A percentile compares a stretch with the other conserved stretches of the same genome.
These are phyloP conservation scores for Eilema depressum DNA, from an alignment of 2,888 invertebrate genomes.

Conservation along the genomic window DNA sequence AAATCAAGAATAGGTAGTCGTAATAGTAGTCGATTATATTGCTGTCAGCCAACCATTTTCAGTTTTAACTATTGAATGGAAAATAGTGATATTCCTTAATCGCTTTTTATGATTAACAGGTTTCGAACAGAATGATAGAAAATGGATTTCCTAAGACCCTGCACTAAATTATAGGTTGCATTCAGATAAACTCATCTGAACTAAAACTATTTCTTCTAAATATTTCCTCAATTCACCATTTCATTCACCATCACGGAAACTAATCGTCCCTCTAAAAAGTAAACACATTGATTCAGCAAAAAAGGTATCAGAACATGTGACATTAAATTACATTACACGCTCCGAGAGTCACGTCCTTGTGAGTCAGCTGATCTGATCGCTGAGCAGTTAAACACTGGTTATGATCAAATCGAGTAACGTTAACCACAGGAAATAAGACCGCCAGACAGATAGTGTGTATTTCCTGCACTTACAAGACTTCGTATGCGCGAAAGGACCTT, in stretches of 20 bases:
- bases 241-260: conserved; percentile 17
- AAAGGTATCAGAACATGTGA: conserved; percentile 50
- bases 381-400: conserved; percentile 53
- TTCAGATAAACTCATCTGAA: neutral
- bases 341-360: conserved; percentile 60
- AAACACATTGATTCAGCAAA: conserved; percentile 35
- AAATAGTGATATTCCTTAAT: neutral
- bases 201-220: neutral
- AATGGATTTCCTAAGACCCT: no score
- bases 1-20: neutral
- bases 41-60: neutral
- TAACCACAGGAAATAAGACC: conserved; percentile 65
- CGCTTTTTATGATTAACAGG: no score
- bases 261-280: conserved; percentile 20
- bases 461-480: conserved; percentile 70
- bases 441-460: conserved; percentile 49
- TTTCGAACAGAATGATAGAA: no score
- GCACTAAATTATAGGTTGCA: no score
- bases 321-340: conserved; percentile 59
- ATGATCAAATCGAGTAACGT: conserved; percentile 47
- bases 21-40: neutral
- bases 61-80: neutral
- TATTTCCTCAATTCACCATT: neutral
- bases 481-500: conserved; percentile 49
- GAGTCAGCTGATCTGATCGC: conserved; percentile 58